A percentile compares a stretch with the other conserved stretches of the same genome.
Evolutionary conservation across 2,113 vertebrate genomes (phyloP).

Genomic region (Spermophilus dauricus): DNA sequence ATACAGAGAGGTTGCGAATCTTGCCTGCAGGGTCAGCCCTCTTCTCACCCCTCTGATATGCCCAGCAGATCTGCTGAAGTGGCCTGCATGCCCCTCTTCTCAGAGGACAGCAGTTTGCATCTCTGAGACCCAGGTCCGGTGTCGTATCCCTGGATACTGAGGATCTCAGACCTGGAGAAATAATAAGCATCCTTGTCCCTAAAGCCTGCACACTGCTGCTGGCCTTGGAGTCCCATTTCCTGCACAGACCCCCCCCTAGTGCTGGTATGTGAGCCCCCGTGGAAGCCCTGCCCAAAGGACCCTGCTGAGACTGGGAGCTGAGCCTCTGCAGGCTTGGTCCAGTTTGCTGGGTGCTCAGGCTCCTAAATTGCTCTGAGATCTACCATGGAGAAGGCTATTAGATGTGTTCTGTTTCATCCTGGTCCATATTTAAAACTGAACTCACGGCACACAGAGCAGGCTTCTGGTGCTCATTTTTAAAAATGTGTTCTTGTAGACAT

Average conservation of each 20-base stretch:
- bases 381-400: too few species aligned
- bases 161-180: neutral
- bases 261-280: neutral
- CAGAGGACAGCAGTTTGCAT: fast-evolving
- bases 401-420: too few species aligned
- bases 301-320: too few species aligned
- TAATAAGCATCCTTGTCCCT: too few species aligned
- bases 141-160: neutral
- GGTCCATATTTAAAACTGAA: neutral
- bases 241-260: fast-evolving
- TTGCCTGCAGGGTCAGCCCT: neutral
- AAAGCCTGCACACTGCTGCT: fast-evolving
- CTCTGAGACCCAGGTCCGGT: neutral
- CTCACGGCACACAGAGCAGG: too few species aligned
- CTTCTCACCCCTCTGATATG: fast-evolving
- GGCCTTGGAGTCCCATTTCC: neutral
- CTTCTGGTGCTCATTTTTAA: too few species aligned
- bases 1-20: neutral
- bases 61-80: fast-evolving
- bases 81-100: fast-evolving
- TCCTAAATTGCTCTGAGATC: too few species aligned
- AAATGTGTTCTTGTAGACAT: too few species aligned
- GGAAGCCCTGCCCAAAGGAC: too few species aligned
- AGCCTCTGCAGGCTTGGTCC: too few species aligned
- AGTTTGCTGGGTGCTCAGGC: too few species aligned